Conservation (phyloP, 2,888 invertebrate species). For the Gnatocerus cornutus region DNA sequence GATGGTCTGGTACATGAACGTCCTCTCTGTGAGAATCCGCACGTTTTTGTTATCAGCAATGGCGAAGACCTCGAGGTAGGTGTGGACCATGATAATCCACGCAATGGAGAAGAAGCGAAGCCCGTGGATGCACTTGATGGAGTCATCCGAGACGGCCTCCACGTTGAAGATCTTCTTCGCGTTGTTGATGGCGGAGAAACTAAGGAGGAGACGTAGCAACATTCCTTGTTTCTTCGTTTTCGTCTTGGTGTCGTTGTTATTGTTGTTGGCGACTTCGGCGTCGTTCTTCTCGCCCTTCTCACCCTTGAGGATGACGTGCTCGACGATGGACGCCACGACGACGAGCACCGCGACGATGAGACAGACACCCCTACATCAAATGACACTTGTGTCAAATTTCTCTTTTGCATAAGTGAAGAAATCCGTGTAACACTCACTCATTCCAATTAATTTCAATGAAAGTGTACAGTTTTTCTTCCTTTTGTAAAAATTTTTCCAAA, state of each 20-base stretch:
- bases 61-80: slow-evolving; percentile 86
- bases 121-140: slow-evolving; percentile 85
- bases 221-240: slow-evolving; percentile 25
- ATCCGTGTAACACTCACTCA: slow-evolving; percentile 9
- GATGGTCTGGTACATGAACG: slow-evolving; percentile 86
- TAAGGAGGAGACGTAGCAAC: slow-evolving; percentile 78
- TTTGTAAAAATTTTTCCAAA: neutral
- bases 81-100: slow-evolving; percentile 91
- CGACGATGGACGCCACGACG: slow-evolving; percentile 78
- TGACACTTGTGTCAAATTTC: neutral
- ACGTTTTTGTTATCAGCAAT: slow-evolving; percentile 84
- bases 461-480: neutral
- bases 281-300: slow-evolving; percentile 48
- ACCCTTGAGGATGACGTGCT: slow-evolving; percentile 72
- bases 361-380: slow-evolving; percentile 70
- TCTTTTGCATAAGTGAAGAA: neutral
- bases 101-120: slow-evolving; percentile 84
- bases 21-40: slow-evolving; percentile 82
- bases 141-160: slow-evolving; percentile 78
- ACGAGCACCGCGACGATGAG: slow-evolving; percentile 73
- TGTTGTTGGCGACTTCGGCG: neutral
- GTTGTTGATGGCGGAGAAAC: slow-evolving; percentile 84
- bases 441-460: slow-evolving; percentile 16
- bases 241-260: slow-evolving; percentile 13
- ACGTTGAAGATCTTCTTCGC: slow-evolving; percentile 84